A percentile compares a stretch with the other conserved stretches of the same genome.
These are phyloP conservation scores for Cydia strobilella DNA, from an alignment of 1,140 invertebrate species.

Conservation along the genomic window DNA sequence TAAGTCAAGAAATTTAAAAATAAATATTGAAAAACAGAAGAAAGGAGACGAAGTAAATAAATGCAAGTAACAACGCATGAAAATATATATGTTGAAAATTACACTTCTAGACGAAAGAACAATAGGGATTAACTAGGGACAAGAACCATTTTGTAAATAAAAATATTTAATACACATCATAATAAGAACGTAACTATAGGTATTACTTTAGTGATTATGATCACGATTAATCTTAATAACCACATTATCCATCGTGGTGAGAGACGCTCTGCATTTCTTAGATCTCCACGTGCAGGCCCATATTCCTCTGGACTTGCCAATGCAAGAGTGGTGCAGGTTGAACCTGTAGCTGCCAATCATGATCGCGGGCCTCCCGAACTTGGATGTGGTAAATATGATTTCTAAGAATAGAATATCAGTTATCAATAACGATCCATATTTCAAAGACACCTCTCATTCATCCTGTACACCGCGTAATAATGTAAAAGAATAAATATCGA, in stretches of 20 bases:
- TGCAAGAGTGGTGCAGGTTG: constrained; percentile 15
- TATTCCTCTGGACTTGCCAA: neutral
- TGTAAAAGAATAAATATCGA: too few species aligned
- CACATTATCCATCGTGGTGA: neutral
- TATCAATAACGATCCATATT: too few species aligned
- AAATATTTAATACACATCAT: neutral
- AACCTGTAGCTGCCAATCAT: constrained; percentile 5
- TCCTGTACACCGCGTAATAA: too few species aligned
- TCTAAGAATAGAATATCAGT: constrained; percentile 26
- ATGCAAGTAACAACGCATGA: too few species aligned
- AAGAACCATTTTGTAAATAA: neutral
- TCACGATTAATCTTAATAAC: neutral
- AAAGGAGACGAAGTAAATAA: too few species aligned
- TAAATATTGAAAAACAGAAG: too few species aligned
- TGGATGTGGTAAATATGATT: constrained; percentile 42
- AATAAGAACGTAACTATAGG: neutral
- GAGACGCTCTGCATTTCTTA: neutral
- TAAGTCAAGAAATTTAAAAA: too few species aligned
- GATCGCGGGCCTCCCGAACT: constrained; percentile 43
- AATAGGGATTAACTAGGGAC: too few species aligned
- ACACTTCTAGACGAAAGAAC: too few species aligned
- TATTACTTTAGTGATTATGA: constrained; percentile 1
- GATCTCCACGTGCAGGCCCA: neutral
- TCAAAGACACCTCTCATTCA: too few species aligned
- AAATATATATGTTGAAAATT: too few species aligned